These are phyloP conservation scores for Cochlearius cochlearius DNA, from an alignment of 2,113 vertebrate species.

Conservation along the genomic window DNA sequence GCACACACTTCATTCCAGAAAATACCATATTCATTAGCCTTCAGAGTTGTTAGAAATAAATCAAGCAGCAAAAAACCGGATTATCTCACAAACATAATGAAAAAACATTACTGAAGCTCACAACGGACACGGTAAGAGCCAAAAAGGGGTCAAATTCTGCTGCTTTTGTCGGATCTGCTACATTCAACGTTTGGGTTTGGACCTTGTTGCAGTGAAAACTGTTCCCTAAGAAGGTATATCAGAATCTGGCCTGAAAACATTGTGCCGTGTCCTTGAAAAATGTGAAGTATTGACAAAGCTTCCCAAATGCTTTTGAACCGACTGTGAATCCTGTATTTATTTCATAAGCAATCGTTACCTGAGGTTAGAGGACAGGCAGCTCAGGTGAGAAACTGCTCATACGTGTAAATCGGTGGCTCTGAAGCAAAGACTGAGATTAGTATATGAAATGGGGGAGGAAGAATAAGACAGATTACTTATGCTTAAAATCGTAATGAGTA, in stretches of 20 bases:
- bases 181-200: neutral
- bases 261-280: neutral
- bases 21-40: slow-evolving; percentile 50
- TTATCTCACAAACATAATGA: slow-evolving; percentile 17
- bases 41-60: slow-evolving; percentile 60
- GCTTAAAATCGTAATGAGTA: neutral
- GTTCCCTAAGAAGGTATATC: neutral
- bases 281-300: neutral
- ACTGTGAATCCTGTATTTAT: neutral
- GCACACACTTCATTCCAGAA: slow-evolving; percentile 51
- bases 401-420: neutral
- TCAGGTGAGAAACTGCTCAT: neutral
- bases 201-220: neutral
- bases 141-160: neutral
- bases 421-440: neutral
- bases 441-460: neutral
- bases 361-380: neutral
- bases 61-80: neutral
- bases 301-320: neutral
- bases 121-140: neutral
- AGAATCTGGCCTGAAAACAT: neutral
- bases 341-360: neutral
- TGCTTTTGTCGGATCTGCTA: neutral
- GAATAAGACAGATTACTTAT: neutral
- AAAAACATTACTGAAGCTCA: slow-evolving; percentile 1